Conservation (phyloP, 1,140 invertebrate species). For the Gryon sp. region DNA sequence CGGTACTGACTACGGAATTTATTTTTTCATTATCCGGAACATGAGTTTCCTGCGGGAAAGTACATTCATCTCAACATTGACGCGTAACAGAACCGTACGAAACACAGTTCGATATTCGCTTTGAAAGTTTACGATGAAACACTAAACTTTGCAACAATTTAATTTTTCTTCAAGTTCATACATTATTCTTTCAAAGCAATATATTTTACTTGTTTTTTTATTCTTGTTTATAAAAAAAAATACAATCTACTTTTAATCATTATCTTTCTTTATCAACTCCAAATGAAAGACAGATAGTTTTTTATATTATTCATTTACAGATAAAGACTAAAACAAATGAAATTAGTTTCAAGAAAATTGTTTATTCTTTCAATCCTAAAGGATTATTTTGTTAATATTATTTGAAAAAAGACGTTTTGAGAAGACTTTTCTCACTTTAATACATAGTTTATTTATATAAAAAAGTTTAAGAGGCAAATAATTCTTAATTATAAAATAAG, state of each 20-base stretch:
- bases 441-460: too few species aligned
- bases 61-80: constrained; percentile 62
- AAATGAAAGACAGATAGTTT: too few species aligned
- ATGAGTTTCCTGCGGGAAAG: constrained; percentile 56
- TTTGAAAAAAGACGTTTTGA: too few species aligned
- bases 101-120: constrained; percentile 61
- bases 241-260: too few species aligned
- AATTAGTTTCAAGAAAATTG: too few species aligned
- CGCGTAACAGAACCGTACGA: constrained; percentile 54
- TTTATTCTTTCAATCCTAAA: too few species aligned
- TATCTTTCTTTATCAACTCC: too few species aligned
- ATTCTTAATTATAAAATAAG: not conserved
- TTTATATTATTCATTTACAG: too few species aligned
- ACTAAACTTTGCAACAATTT: constrained; percentile 56
- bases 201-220: constrained; percentile 23
- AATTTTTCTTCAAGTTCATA: constrained; percentile 44
- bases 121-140: constrained; percentile 45
- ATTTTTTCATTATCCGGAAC: constrained; percentile 64
- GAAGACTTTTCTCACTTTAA: too few species aligned
- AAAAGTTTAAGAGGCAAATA: too few species aligned
- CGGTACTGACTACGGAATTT: constrained; percentile 54
- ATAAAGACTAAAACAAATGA: too few species aligned
- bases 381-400: too few species aligned
- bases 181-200: constrained; percentile 31
- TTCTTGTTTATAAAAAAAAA: not conserved